Evolutionary conservation across 2,797 vertebrate genomes (phyloP).

Genomic region (Bryconaethiops microstoma): DNA sequence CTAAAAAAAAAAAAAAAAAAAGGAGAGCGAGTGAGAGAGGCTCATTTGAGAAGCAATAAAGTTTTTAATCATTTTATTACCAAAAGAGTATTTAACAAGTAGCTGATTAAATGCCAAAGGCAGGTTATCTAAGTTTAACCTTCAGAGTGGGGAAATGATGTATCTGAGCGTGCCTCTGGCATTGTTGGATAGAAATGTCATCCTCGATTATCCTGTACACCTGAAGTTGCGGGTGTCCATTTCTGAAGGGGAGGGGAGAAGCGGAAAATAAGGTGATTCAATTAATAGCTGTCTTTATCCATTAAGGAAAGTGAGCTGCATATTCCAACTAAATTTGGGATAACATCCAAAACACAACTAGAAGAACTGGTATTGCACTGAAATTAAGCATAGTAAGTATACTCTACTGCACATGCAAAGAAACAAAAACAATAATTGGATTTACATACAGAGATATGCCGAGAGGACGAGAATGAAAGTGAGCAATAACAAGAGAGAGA

Average conservation of each 20-base stretch:
- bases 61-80: constrained; percentile 99
- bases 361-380: no score
- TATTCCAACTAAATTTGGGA: constrained; percentile 45
- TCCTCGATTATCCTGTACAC: constrained; percentile 93
- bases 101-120: constrained; percentile 99
- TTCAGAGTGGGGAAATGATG: constrained; percentile 99
- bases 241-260: constrained; percentile 76
- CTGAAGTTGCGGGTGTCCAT: constrained; percentile 94
- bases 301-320: constrained; percentile 89
- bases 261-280: constrained; percentile 96
- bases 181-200: constrained; percentile 98
- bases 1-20: constrained; percentile 84
- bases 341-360: constrained; percentile 31
- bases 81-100: constrained; percentile 99
- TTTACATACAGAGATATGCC: no score
- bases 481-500: no score
- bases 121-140: constrained; percentile 99
- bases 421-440: no score
- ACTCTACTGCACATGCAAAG: neutral
- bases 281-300: constrained; percentile 97
- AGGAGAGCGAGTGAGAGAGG: constrained; percentile 68
- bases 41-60: constrained; percentile 99
- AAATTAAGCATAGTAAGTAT: no score
- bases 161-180: constrained; percentile 97
- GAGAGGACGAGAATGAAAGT: no score